Conservation (phyloP, 2,113 vertebrate genomes). For the Philantomba maxwellii region DNA sequence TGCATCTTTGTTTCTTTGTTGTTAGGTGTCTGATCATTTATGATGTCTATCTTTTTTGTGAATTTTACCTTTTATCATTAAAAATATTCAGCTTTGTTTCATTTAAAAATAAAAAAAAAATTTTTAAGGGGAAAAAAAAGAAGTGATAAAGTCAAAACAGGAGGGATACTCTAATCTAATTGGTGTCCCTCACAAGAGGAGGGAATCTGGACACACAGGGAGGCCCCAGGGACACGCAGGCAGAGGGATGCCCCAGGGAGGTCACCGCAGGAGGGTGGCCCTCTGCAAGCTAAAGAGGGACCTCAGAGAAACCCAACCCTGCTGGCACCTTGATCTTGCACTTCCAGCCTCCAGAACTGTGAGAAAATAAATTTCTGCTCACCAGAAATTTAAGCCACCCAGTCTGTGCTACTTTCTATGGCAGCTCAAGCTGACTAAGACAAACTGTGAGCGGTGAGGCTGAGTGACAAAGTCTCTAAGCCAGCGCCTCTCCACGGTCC, state of each 20-base stretch:
- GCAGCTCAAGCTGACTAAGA: not conserved
- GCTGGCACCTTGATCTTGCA: not conserved
- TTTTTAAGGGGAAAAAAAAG: not conserved
- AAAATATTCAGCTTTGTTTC: not conserved
- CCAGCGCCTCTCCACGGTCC: not conserved
- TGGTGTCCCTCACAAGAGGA: not conserved
- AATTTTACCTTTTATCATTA: not conserved
- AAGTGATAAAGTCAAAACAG: not conserved
- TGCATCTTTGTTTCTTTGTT: not conserved
- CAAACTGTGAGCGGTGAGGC: too few relatives aligned
- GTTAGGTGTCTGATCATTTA: not conserved
- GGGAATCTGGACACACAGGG: not conserved
- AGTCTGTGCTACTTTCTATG: not conserved
- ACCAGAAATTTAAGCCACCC: not conserved
- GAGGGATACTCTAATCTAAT: not conserved
- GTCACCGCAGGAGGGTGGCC: not conserved
- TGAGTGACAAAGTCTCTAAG: not conserved
- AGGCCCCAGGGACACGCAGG: accelerated
- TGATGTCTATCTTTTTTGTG: not conserved
- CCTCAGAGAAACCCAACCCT: not conserved
- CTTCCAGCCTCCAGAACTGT: not conserved
- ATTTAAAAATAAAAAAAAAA: not conserved
- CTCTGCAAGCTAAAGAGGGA: not conserved
- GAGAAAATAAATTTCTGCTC: not conserved
- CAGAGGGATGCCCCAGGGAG: not conserved